These are phyloP conservation scores for Percopsis transmontana DNA, from an alignment of 2,113 vertebrate species.

Conservation along the genomic window DNA sequence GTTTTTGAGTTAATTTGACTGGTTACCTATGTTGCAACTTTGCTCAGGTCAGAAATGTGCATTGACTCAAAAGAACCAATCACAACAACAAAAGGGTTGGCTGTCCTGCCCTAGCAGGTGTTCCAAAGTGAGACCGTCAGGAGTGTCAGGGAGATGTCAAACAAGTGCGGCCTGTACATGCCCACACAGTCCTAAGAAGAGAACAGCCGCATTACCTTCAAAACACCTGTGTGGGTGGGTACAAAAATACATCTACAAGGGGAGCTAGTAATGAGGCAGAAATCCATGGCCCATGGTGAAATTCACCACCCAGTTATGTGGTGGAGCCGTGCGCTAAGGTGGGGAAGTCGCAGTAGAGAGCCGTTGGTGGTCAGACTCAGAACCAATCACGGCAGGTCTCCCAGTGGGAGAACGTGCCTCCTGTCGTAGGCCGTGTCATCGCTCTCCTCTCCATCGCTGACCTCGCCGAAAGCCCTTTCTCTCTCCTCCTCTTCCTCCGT, in stretches of 20 bases:
- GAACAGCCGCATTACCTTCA: too few relatives aligned
- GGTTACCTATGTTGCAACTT: too few relatives aligned
- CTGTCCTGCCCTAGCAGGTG: too few relatives aligned
- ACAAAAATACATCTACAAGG: slow-evolving; percentile 10
- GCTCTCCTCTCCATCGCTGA: slow-evolving; percentile 79
- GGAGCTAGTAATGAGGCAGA: slow-evolving; percentile 12
- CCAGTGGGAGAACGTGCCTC: slow-evolving; percentile 60
- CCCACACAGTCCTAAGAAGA: too few relatives aligned
- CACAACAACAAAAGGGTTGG: too few relatives aligned
- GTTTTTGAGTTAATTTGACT: too few relatives aligned
- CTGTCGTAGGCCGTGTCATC: slow-evolving; percentile 80
- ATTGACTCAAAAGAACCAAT: too few relatives aligned
- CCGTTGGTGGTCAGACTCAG: neutral
- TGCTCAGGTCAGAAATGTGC: too few relatives aligned
- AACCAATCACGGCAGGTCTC: slow-evolving; percentile 70
- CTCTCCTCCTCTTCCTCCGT: slow-evolving; percentile 76
- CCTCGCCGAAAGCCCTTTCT: slow-evolving; percentile 54
- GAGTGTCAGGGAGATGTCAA: too few relatives aligned
- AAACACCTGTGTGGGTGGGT: too few relatives aligned
- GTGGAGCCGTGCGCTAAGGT: slow-evolving; percentile 9
- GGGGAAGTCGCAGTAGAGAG: neutral
- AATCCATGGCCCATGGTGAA: slow-evolving; percentile 10
- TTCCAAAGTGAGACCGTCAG: too few relatives aligned
- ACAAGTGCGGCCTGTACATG: too few relatives aligned
- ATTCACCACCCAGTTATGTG: neutral